These are phyloP conservation scores for Sinhomidia bicolor DNA, from an alignment of 2,888 invertebrate genomes.

Conservation along the genomic window DNA sequence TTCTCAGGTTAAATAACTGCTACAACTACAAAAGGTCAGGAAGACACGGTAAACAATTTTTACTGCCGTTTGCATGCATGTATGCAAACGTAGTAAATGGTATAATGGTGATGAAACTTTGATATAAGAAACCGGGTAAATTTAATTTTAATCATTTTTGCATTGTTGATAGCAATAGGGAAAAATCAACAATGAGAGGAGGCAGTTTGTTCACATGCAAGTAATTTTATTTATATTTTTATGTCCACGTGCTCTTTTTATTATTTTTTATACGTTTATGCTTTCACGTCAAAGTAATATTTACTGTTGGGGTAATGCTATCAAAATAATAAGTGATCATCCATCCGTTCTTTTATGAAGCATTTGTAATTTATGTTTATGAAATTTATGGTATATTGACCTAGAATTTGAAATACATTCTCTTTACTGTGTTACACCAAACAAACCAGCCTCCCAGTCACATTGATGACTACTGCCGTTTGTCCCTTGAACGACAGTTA, in stretches of 20 bases:
- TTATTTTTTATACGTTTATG: neutral
- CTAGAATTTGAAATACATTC: neutral
- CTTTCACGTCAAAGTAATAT: neutral
- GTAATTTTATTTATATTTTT: neutral
- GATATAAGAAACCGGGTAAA: too few species aligned
- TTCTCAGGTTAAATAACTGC: too few species aligned
- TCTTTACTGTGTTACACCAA: too few species aligned
- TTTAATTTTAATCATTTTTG: too few species aligned
- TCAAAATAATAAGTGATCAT: neutral
- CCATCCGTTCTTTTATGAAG: neutral
- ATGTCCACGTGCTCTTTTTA: neutral
- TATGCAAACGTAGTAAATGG: too few species aligned
- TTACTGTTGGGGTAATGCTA: neutral
- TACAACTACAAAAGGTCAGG: too few species aligned
- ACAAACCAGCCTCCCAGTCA: too few species aligned
- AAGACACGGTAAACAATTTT: too few species aligned
- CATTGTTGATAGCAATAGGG: too few species aligned
- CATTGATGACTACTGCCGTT: neutral
- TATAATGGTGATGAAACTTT: too few species aligned
- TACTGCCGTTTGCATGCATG: too few species aligned
- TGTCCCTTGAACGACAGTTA: neutral
- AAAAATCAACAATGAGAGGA: neutral
- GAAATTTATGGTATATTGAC: slow-evolving; percentile 24
- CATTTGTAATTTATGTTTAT: neutral
- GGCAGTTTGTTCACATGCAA: neutral